phyloP scores from a whole-genome alignment of 2,797 vertebrate genomes.

The Melanotaenia maccullochi region DNA sequence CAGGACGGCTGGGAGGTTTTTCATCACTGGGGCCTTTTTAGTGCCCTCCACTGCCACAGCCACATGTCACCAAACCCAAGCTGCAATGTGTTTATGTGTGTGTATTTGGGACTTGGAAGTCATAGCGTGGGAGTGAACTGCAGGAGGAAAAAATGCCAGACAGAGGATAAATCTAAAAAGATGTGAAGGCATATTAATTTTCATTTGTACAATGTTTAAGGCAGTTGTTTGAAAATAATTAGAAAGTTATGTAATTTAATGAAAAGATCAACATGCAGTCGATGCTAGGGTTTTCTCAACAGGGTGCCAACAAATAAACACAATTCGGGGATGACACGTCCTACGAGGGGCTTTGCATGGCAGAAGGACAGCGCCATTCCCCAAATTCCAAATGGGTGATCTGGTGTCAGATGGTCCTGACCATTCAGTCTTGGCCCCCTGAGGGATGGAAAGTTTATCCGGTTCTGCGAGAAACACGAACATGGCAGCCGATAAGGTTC shows the following conservation, averaged over 20 bases:
- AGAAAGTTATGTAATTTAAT: conserved; percentile 68
- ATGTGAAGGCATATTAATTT: conserved; percentile 47
- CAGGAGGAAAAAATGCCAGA: conserved; percentile 1
- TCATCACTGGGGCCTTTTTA: conserved; percentile 76
- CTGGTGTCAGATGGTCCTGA: conserved; percentile 78
- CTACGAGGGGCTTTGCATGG: conserved; percentile 44
- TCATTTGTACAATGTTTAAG: neutral
- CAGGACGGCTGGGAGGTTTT: conserved; percentile 71
- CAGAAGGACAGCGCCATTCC: conserved; percentile 75
- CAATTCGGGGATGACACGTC: conserved; percentile 88
- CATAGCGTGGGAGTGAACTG: conserved; percentile 5
- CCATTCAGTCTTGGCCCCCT: conserved; percentile 52
- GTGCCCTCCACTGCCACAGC: conserved; percentile 57
- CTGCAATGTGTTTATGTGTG: conserved; percentile 52
- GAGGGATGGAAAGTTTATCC: conserved; percentile 76
- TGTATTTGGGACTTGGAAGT: conserved; percentile 46
- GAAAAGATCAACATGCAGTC: conserved; percentile 95
- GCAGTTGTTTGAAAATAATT: conserved; percentile 24
- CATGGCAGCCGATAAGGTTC: conserved; percentile 71
- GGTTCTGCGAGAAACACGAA: conserved; percentile 73
- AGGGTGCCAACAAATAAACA: conserved; percentile 96
- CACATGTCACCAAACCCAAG: conserved; percentile 68
- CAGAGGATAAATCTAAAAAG: conserved; percentile 16
- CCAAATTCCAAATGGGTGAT: conserved; percentile 77
- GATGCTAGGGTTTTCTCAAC: conserved; percentile 91